Base-by-base conservation (phyloP, 2,888 invertebrate genomes). In the Orchesellides sinensis region DNA sequence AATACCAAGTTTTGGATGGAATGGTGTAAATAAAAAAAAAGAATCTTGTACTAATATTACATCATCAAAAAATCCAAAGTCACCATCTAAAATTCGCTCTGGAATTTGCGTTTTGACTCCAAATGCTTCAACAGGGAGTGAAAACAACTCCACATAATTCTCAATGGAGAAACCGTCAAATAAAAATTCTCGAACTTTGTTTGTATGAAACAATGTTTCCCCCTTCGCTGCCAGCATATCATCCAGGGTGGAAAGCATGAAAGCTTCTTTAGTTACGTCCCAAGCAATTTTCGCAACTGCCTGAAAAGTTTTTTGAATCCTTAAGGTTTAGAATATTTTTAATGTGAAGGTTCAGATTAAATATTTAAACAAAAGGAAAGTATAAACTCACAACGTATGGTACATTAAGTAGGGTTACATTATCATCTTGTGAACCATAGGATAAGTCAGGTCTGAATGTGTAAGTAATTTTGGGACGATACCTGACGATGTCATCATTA, bases 61-160 rank as follows among this genome's bases (percentile, higher is more conserved):
- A 72, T 88, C 88, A 65, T 88, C 88, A 77, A 86, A 87, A 78
- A 87, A 88, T 35, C 87, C 88, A 65, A 88, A 88, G 47, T 87
- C 80, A 3, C 88, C 88, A 73, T 88, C 88, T 47, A 85, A 40
- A 0, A 88, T 61, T 65, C 86, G 45, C 12, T 86, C 83, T 2
- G 88, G 87, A 45, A 88, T 80, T 68, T 85, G 68, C 4, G 84
- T 69, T 72, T 70, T 82, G 40, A 40, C 47, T 5, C 72, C 74
- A 49, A 85, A 69, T 14, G 84, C 78, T 23, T 82, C 77, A 10
- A 86, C 77, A 8, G 87, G 88, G 0, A 88, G 72, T 3, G 87
- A 83, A 14, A 88, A 83, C 2, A 88, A 61, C 63, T 87, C 88
- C 88, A 87, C 85, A 75, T 84, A 88, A 72, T 86, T 88, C 35